Conservation (phyloP, 1,140 invertebrate genomes). For the Brachionus angularis region DNA sequence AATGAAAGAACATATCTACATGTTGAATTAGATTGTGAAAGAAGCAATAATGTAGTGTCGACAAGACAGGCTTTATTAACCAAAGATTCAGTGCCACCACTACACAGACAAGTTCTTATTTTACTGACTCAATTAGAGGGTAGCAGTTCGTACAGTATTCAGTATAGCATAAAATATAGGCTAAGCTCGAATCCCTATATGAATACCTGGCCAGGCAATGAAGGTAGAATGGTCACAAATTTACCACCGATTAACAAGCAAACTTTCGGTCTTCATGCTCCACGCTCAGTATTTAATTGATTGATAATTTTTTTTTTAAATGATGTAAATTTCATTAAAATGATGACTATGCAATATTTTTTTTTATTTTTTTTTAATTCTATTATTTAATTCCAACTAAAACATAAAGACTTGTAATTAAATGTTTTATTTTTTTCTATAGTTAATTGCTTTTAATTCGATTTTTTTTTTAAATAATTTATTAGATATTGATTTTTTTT, state of each 20-base stretch:
- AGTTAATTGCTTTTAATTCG: neutral
- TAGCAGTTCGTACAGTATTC: constrained; percentile 22
- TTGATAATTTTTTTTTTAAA: neutral
- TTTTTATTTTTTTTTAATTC: neutral
- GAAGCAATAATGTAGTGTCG: constrained; percentile 32
- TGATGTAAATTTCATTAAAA: neutral
- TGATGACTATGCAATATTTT: neutral
- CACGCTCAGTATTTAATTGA: constrained; percentile 32
- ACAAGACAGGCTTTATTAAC: constrained; percentile 24
- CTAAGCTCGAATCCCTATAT: constrained; percentile 43
- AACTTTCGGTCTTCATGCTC: constrained; percentile 35
- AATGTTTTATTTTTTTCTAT: too few species aligned
- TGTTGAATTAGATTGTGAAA: constrained; percentile 36
- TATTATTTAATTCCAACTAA: too few species aligned
- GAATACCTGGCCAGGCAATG: constrained; percentile 41
- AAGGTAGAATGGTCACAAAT: constrained; percentile 43
- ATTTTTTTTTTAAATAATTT: constrained; percentile 19
- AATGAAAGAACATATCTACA: constrained; percentile 27
- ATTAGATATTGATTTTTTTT: too few species aligned
- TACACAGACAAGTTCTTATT: constrained; percentile 39
- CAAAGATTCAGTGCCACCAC: constrained; percentile 39
- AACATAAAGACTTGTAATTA: too few species aligned
- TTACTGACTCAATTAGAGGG: constrained; percentile 39
- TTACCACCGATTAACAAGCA: constrained; percentile 29
- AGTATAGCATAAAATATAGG: constrained; percentile 42